Percentiles rank a stretch among this genome's conserved stretches.
These are phyloP conservation scores for Gobio occitaniae DNA, from an alignment of 2,797 vertebrate genomes.

Conservation along the genomic window DNA sequence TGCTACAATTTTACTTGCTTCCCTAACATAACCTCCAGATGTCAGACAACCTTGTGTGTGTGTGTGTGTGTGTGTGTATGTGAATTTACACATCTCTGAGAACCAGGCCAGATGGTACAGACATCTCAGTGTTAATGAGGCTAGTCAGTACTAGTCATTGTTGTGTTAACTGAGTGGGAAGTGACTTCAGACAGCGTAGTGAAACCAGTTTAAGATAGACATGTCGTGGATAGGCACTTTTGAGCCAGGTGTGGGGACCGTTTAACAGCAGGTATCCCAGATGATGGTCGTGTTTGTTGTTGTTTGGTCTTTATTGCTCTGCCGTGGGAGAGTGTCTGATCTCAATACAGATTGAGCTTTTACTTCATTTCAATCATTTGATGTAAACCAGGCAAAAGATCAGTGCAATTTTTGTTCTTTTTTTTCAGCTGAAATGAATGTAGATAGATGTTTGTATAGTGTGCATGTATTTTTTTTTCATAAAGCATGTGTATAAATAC, in stretches of 20 bases:
- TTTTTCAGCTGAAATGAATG: neutral
- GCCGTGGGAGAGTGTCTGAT: constrained; percentile 61
- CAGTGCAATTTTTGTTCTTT: neutral
- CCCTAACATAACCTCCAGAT: constrained; percentile 60
- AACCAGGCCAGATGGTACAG: constrained; percentile 60
- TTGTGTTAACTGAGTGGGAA: constrained; percentile 62
- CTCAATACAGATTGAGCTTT: constrained; percentile 36
- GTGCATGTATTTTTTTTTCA: neutral
- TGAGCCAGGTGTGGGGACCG: constrained; percentile 67
- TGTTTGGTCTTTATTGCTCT: constrained; percentile 57
- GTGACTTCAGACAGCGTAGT: constrained; percentile 60
- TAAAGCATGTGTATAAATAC: constrained; percentile 22
- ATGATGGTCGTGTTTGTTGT: constrained; percentile 68
- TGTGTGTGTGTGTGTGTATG: constrained; percentile 12
- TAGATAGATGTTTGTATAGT: constrained; percentile 14
- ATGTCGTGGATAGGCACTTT: constrained; percentile 49
- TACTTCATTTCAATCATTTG: constrained; percentile 6
- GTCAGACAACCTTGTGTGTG: constrained; percentile 49
- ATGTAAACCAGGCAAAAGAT: constrained; percentile 13
- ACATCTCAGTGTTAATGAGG: constrained; percentile 76
- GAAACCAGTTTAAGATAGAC: constrained; percentile 56
- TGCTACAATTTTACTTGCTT: constrained; percentile 27
- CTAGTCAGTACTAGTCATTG: constrained; percentile 69
- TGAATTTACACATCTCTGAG: constrained; percentile 58
- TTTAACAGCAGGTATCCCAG: constrained; percentile 69